Conservation (phyloP, 2,888 invertebrate species). For the Zeuzera pyrina region DNA sequence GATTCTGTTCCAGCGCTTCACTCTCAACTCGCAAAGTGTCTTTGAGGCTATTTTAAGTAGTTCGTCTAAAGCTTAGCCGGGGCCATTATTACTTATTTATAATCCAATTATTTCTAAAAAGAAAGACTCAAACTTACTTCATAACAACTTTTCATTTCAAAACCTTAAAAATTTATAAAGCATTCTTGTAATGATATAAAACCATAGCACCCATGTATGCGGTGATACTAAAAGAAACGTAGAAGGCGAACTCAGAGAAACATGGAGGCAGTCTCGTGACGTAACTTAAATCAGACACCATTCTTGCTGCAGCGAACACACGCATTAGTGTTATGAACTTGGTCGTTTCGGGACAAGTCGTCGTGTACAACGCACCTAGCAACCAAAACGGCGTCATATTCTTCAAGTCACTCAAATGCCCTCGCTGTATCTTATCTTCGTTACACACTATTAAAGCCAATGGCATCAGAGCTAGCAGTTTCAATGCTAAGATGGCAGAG, state of each 20-base stretch:
- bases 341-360: constrained; percentile 26
- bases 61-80: too few relatives aligned
- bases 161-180: constrained; percentile 2
- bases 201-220: constrained; percentile 32
- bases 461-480: constrained; percentile 25
- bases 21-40: too few relatives aligned
- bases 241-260: constrained; percentile 25
- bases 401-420: constrained; percentile 37
- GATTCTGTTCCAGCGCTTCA: too few relatives aligned
- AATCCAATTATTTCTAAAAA: too few relatives aligned
- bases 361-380: constrained; percentile 37
- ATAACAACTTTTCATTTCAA: too few relatives aligned
- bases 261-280: constrained; percentile 22
- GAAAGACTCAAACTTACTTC: too few relatives aligned
- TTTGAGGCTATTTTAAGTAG: too few relatives aligned
- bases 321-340: constrained; percentile 27
- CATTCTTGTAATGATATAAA: constrained; percentile 26
- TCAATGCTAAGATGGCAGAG: constrained; percentile 22
- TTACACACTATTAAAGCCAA: constrained; percentile 25
- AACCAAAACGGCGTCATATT: constrained; percentile 45
- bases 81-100: too few relatives aligned
- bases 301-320: constrained; percentile 24
- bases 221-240: constrained; percentile 32
- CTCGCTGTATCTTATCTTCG: constrained; percentile 30
- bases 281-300: constrained; percentile 28